Conservation (phyloP, 1,140 invertebrate species). For the Homarus americanus region DNA sequence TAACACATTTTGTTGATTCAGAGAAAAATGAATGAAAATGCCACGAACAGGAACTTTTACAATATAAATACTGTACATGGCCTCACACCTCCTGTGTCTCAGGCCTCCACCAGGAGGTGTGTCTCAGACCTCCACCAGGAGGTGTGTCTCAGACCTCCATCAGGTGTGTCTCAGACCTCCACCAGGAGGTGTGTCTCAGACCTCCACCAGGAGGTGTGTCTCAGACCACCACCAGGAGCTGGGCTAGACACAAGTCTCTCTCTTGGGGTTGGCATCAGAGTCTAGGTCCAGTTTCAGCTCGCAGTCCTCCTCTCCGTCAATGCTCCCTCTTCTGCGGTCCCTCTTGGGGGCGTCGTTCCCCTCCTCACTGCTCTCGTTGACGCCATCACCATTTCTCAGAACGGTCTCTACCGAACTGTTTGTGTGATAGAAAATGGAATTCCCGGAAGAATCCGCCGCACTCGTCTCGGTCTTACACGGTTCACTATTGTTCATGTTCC, state of each 20-base stretch:
- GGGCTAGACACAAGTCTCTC: conserved; percentile 62
- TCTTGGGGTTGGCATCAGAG: conserved; percentile 60
- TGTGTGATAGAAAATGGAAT: conserved; percentile 54
- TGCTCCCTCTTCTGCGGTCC: background rate
- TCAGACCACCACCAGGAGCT: background rate
- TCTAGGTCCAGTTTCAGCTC: background rate
- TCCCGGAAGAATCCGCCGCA: conserved; percentile 28
- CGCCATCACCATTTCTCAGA: conserved; percentile 39
- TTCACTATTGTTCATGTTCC: conserved; percentile 6
- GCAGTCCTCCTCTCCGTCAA: background rate
- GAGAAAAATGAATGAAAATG: conserved; percentile 7
- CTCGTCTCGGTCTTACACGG: background rate
- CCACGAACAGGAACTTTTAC: conserved; percentile 44
- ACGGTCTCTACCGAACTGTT: conserved; percentile 61
- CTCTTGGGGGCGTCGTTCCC: background rate
- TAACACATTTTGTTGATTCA: background rate
- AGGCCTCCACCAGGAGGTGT: background rate
- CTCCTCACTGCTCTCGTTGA: background rate
- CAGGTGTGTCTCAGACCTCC: background rate
- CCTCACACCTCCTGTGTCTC: background rate
- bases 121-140: background rate
- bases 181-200: background rate
- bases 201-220: too few relatives aligned
- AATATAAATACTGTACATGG: conserved; percentile 26
- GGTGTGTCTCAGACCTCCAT: too few relatives aligned